Evolutionary conservation across 92 coral and sea anemone genomes (phyloP), one percentile per base, ranked within the genome.

Genomic region (Anthopleura xanthogrammica): DNA sequence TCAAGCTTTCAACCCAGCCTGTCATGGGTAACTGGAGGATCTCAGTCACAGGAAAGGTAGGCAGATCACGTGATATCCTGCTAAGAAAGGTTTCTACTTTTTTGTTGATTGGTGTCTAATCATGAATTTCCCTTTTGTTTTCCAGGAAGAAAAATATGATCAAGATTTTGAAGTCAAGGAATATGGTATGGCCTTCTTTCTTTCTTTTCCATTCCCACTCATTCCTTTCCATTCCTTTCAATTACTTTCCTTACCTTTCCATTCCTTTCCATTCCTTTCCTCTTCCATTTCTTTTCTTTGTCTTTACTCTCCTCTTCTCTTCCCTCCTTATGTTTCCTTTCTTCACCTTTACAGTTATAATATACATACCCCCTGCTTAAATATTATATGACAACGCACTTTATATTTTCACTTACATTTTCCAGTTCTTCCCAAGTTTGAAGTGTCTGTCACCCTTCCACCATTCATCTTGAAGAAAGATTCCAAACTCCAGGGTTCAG

Each of bases 1-100:
- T 96, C 85, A 87, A 83, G 22, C 85, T 96, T 20, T 90, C 99
- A 20, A 82, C 95, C 1, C 95, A 96, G 77, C 99, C 99, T 60
- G 93, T 94, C 56, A 88, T 92, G 88, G 99, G 99, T 2, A 65
- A 87, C 3, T 96, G 99, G 99, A 96, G 92, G 83, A 90, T 96
- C 43, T 84, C 90, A 79, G 99, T 96, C 22, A 46, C 83, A 60
- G 92, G 91, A 8, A 90, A 90, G 90, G 98, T 95, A 77, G 20
- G 70, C 55, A 16, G 50, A 43, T 29, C 13, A 54, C 0, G 58
- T 54, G 14, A 54, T 9, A 46, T 46, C 50, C 36, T 3, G 3
- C 7, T 46, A 9, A 4, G 36, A 29, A 54, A 11, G 58, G 58
- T 54, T 54, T 54, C 58, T 11, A 54, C 14, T 54, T 54, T 54